A percentile compares a stretch with the other conserved stretches of the same genome.
phyloP scores from a whole-genome alignment of 2,113 vertebrate species.

The Agelaius tricolor region DNA sequence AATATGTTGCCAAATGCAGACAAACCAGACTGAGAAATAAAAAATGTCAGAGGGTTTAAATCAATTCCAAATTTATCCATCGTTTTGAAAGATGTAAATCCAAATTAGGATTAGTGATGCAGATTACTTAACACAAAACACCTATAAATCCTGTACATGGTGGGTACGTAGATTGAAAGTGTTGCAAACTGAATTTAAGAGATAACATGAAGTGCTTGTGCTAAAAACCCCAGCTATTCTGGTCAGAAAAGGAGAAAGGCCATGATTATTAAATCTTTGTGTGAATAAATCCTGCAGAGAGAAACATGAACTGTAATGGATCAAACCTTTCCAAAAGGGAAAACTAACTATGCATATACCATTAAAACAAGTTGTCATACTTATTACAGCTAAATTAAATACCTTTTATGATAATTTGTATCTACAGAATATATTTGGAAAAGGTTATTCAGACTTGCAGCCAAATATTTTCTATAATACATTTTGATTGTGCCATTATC shows the following conservation, averaged over 20 bases:
- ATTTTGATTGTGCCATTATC: neutral
- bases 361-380: neutral
- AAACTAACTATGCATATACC: neutral
- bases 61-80: slow-evolving; percentile 13
- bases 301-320: neutral
- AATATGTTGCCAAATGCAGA: neutral
- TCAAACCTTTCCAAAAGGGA: slow-evolving; percentile 2
- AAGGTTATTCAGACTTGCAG: slow-evolving; percentile 13
- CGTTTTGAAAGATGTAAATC: slow-evolving; percentile 44
- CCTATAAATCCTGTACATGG: neutral
- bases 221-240: neutral
- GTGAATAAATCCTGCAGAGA: neutral
- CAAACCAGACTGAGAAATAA: neutral
- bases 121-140: neutral
- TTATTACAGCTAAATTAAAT: neutral
- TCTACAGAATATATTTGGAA: neutral
- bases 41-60: slow-evolving; percentile 11
- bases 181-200: slow-evolving; percentile 33
- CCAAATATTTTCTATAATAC: neutral
- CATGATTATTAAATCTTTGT: neutral
- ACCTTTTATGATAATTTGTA: neutral
- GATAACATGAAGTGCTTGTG: neutral
- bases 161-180: neutral
- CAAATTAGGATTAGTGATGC: slow-evolving; percentile 55
- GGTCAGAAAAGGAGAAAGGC: neutral